Evolutionary conservation across 2,888 invertebrate genomes (phyloP).

Genomic region (Trilocha varians): DNA sequence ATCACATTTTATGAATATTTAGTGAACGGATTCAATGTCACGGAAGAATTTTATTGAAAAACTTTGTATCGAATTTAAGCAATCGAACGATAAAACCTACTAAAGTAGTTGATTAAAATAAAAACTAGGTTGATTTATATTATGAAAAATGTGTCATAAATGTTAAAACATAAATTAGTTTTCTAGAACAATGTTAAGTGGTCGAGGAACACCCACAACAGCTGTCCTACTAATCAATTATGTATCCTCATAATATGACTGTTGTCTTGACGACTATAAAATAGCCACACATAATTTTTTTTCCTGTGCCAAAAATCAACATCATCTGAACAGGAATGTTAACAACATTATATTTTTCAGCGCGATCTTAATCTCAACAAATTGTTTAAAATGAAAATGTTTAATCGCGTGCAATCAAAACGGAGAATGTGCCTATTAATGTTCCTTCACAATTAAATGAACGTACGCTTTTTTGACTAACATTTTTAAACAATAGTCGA

Average conservation of each 20-base stretch:
- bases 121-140: background rate
- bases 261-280: slow-evolving; percentile 58
- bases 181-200: slow-evolving; percentile 42
- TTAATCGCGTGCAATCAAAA: slow-evolving; percentile 46
- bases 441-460: slow-evolving; percentile 17
- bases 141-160: slow-evolving; percentile 8
- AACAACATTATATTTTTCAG: slow-evolving; percentile 66
- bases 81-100: background rate
- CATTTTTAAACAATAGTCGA: slow-evolving; percentile 53
- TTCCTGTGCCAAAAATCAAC: slow-evolving; percentile 64
- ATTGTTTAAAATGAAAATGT: slow-evolving; percentile 59
- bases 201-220: slow-evolving; percentile 43
- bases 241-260: slow-evolving; percentile 54
- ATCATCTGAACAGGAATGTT: slow-evolving; percentile 58
- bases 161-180: slow-evolving; percentile 16
- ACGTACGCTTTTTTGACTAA: slow-evolving; percentile 43
- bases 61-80: slow-evolving; percentile 19
- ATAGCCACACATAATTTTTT: slow-evolving; percentile 54
- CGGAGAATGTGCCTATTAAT: slow-evolving; percentile 27
- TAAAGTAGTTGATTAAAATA: background rate
- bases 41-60: slow-evolving; percentile 49
- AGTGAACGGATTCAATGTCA: slow-evolving; percentile 31
- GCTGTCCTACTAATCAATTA: slow-evolving; percentile 64
- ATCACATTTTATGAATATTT: background rate
- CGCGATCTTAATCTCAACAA: slow-evolving; percentile 59